Base-by-base conservation (phyloP, 2,113 vertebrate genomes). In the Accipiter virgatus region DNA sequence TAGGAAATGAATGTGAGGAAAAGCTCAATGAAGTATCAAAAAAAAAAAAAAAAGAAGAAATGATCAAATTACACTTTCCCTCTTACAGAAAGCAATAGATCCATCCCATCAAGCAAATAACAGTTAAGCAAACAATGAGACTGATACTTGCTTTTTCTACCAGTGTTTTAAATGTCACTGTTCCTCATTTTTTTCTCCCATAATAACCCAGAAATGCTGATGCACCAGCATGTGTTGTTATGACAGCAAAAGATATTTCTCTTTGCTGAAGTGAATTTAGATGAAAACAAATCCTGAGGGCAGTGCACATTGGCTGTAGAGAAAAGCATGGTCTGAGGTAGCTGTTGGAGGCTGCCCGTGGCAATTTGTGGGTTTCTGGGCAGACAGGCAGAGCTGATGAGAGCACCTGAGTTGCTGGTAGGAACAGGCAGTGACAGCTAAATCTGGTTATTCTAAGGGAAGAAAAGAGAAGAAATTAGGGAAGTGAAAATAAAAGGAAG, bases 221-320 rank as follows among this genome's bases (percentile, higher is more conserved):
- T 94, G 70, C 70, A 93, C 73, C 67, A 86, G 34, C 47, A 19
- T 52, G 22, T 67, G 66, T 93, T 45, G 34, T 96, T 90, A 74
- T 81, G 88, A 56, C 43, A 95, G 47, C 1, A 4, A 75, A 94
- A 92, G 78, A 32, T 63, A 71, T 92, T 95, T 93, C 86, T 88
- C 50, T 95, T 84, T 91, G 43, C 56, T 82, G 55, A 79, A 94
- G 67, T 65, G 84, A 89, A 65, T 96, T 91, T 45, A 95, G 83
- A 95, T 58, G 47, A 70, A 94, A 96, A 88, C 53, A 90, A 91
- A 91, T 97, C 95, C 93, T 83, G 88, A 91, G 93, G 95, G 96
- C 93, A 96, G 40, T 48, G 81, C 42, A 67, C 63, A 79, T 81
- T 1, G 43, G 9, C 45, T 94, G 29, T 16, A 81, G 75, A 75